Base-by-base conservation (phyloP, 1,140 invertebrate genomes). In the Phthorimaea operculella region DNA sequence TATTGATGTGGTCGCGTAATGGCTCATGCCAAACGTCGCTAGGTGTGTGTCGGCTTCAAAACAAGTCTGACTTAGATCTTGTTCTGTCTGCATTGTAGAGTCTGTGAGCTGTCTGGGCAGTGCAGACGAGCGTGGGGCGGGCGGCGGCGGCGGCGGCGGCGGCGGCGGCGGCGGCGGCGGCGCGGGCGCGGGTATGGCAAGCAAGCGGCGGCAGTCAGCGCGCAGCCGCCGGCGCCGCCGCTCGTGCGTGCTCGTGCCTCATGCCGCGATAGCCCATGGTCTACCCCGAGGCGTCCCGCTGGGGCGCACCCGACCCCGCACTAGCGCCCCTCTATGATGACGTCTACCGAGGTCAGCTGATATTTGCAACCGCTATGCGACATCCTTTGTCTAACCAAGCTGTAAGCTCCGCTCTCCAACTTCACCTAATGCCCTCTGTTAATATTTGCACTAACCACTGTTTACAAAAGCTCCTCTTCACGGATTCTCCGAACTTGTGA, bases 261-360 rank as follows among this genome's bases (percentile, higher is more conserved):
- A 71, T 64, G 70, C 66, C 60, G 63, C 64, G 63, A 64, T 63
- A 33, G 18, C 66, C 70, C 76, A 82, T 82, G 79, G 79, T 84
- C 72, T 82, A 82, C 75, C 79, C 79, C 62, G 79, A 82, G 69
- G 67, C 75, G 63, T 69, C 78, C 72, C 79, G 78, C 66, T 82
- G 79, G 79, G 81, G 78, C 76, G 81, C 81, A 70, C 77, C 80
- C 69, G 79, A 81, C 73, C 70, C 70, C 57, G 58, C 78, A 59
- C 76, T 82, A 69, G 79, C 81, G 71, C 81, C 81, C 70, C 81
- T 84, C 79, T 84, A 84, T 76, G 79, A 84, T 70, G 77, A 82
- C 79, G 79, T 82, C 72, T 84, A 84, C 71, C 67, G 81, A 84
- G 81, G 81, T 84, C 74, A 84, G 77, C 72, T 65, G 63, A 66